A percentile compares a stretch with the other conserved stretches of the same genome.
Evolutionary conservation across 2,797 vertebrate species (phyloP).

Genomic region (Crossoptilon crossoptilon): DNA sequence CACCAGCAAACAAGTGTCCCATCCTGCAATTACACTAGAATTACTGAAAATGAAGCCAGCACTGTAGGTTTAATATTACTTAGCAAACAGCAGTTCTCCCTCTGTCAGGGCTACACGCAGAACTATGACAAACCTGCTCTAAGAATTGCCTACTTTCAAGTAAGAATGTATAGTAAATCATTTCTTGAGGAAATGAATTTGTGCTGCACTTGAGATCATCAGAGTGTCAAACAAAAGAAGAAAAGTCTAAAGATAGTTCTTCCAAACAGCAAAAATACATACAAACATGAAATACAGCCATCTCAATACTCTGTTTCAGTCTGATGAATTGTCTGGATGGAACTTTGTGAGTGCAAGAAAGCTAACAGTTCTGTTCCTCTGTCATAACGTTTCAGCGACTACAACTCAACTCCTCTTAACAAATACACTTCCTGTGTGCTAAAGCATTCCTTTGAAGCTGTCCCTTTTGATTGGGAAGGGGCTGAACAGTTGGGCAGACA

Average conservation of each 20-base stretch:
- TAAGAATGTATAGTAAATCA: slow-evolving; percentile 18
- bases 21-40: neutral
- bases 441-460: neutral
- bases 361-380: neutral
- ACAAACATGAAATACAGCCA: neutral
- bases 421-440: neutral
- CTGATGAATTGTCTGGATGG: neutral
- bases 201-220: neutral
- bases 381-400: neutral
- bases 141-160: slow-evolving; percentile 22
- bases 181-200: slow-evolving; percentile 12
- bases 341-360: neutral
- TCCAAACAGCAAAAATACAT: neutral
- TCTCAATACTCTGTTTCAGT: neutral
- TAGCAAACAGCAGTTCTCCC: neutral
- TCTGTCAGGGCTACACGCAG: slow-evolving; percentile 7
- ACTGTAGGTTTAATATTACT: neutral
- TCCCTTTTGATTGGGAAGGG: neutral
- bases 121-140: slow-evolving; percentile 26
- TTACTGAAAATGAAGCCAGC: neutral
- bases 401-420: neutral
- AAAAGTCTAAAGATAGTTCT: neutral
- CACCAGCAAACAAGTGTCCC: neutral
- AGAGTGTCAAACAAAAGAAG: neutral
- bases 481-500: neutral